A percentile compares a stretch with the other conserved stretches of the same genome.
phyloP scores from a whole-genome alignment of 37 sponge, comb jelly and placozoan genomes.

The Theonella swinhoei region DNA sequence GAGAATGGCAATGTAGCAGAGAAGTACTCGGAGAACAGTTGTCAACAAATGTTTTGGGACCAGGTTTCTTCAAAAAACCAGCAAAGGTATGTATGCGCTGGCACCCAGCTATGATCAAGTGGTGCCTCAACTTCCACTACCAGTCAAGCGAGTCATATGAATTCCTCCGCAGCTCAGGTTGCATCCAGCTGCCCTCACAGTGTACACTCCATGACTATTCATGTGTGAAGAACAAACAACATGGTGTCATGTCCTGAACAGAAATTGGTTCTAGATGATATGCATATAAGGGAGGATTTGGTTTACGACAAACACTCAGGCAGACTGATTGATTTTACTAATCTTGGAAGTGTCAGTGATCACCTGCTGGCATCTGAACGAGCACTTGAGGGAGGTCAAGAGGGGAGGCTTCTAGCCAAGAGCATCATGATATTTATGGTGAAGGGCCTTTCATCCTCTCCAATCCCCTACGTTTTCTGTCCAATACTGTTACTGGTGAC shows the following conservation, averaged over 20 bases:
- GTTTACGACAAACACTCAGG: too few species aligned
- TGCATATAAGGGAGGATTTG: too few species aligned
- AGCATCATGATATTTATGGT: constrained; percentile 39
- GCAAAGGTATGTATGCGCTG: constrained; percentile 30
- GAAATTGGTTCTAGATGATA: constrained; percentile 47
- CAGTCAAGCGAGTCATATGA: constrained; percentile 48
- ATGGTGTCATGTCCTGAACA: constrained; percentile 32
- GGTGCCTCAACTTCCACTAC: constrained; percentile 48
- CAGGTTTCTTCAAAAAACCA: constrained; percentile 6
- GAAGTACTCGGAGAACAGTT: background rate
- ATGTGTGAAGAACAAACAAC: constrained; percentile 19
- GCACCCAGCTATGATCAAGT: constrained; percentile 52
- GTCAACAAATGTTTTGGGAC: constrained; percentile 40
- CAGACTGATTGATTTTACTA: constrained; percentile 53
- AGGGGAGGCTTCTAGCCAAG: constrained; percentile 7
- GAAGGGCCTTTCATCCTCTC: constrained; percentile 24
- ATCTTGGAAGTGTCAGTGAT: constrained; percentile 43
- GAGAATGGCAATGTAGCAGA: background rate
- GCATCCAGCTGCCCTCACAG: constrained; percentile 28
- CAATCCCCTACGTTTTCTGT: constrained; percentile 34
- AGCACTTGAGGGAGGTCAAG: background rate
- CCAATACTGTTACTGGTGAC: background rate
- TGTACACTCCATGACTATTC: constrained; percentile 60
- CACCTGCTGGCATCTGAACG: constrained; percentile 12
- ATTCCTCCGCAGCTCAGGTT: constrained; percentile 22